A percentile compares a stretch with the other conserved stretches of the same genome.
Conservation (phyloP, 2,113 vertebrate genomes). For the Rhegmatorhina hoffmannsi region DNA sequence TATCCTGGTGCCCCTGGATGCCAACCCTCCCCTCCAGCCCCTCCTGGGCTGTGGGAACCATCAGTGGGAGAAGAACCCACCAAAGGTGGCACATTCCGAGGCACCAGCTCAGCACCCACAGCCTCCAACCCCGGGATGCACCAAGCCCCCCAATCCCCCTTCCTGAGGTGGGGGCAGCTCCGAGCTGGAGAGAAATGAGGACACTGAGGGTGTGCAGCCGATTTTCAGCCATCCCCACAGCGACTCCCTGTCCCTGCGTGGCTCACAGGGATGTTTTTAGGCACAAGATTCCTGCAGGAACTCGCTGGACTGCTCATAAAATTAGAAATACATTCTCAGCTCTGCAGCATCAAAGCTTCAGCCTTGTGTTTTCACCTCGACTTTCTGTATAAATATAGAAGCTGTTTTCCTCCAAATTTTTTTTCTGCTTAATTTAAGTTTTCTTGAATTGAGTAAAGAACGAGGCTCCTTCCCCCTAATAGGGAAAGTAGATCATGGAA, state of each 20-base stretch:
- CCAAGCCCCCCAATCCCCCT: not conserved
- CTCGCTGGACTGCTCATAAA: not conserved
- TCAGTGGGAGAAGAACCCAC: fast-evolving
- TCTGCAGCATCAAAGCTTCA: not conserved
- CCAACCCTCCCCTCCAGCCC: not conserved
- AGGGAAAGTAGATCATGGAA: not conserved
- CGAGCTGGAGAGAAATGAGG: not conserved
- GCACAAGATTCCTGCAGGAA: not conserved
- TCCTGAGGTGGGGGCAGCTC: not conserved
- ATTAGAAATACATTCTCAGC: not conserved
- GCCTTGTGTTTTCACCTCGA: not conserved
- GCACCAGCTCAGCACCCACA: not conserved
- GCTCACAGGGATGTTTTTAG: not conserved
- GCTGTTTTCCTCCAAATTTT: not conserved
- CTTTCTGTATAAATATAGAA: not conserved
- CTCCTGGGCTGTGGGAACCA: not conserved
- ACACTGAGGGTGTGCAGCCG: fast-evolving
- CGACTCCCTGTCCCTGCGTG: fast-evolving
- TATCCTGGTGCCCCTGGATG: fast-evolving
- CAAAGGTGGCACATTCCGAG: fast-evolving
- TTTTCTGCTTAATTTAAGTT: slow-evolving; percentile 1
- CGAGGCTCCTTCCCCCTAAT: not conserved
- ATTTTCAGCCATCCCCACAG: fast-evolving
- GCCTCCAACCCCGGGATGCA: not conserved
- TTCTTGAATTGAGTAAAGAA: not conserved